phyloP scores from a whole-genome alignment of 1,140 invertebrate species.

The Drosophila pectinifera region DNA sequence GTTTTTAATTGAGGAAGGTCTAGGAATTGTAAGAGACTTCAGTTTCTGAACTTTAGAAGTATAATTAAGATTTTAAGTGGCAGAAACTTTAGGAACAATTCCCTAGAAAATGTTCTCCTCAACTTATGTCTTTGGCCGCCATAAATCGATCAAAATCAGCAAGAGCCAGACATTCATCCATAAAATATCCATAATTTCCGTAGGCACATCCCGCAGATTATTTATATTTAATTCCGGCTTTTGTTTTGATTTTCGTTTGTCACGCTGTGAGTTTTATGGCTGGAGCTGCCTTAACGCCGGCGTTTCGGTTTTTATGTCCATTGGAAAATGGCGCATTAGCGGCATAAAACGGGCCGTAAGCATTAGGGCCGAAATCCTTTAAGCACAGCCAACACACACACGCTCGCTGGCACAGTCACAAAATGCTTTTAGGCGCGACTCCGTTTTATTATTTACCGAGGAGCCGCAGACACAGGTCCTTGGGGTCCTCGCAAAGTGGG shows the following conservation, averaged over 20 bases:
- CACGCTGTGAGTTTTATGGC: slow-evolving; percentile 61
- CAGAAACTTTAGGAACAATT: not conserved
- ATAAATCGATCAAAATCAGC: slow-evolving; percentile 16
- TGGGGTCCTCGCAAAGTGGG: slow-evolving; percentile 1
- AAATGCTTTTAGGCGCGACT: slow-evolving; percentile 60
- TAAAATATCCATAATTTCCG: slow-evolving; percentile 13
- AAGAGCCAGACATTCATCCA: slow-evolving; percentile 1
- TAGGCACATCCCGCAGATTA: not conserved
- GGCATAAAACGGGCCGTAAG: slow-evolving; percentile 66
- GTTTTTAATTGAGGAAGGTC: no score
- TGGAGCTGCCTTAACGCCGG: slow-evolving; percentile 40
- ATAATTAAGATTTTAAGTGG: no score
- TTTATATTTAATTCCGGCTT: slow-evolving; percentile 46
- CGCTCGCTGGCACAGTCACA: slow-evolving; percentile 5
- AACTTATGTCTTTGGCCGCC: not conserved
- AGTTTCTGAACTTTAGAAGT: no score
- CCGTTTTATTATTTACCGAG: slow-evolving; percentile 60
- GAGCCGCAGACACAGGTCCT: slow-evolving; percentile 18
- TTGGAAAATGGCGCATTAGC: slow-evolving; percentile 76
- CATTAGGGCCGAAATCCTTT: slow-evolving; percentile 73
- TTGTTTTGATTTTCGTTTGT: slow-evolving; percentile 39
- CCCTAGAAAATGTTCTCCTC: not conserved
- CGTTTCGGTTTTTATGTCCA: slow-evolving; percentile 69
- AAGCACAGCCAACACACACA: slow-evolving; percentile 50
- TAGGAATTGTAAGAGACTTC: not conserved